Base-by-base conservation (phyloP, 92 coral and sea anemone genomes). In the Epizoanthus stellaris region DNA sequence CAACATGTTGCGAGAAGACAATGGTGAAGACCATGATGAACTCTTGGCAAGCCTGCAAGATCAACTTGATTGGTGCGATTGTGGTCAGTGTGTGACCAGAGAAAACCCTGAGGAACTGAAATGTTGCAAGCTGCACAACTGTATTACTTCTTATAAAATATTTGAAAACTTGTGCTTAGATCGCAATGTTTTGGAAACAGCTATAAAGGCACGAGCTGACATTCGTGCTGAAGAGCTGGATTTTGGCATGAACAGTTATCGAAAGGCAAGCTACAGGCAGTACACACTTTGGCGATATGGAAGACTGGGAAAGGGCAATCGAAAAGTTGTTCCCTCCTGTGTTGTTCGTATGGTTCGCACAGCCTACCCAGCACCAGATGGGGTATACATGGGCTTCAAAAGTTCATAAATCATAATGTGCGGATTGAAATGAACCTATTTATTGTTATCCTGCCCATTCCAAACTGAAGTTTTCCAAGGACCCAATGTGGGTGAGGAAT, bases 231-330 rank as follows among this genome's bases (percentile, higher is more conserved):
- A 86, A 42, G 77, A 80, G 20, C 85, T 77, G 39, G 85, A 86
- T 71, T 86, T 76, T 54, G 72, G 75, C 8, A 70, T 80, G 79
- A 62, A 73, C 16, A 79, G 80, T 59, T 10, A 59, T 17, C 5
- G 64, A 59, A 2, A 59, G 4, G 20, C 15, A 16, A 59, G 20
- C 15, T 4, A 15, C 1, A 15, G 15, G n/a, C 64, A 15, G 64
- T 59, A 15, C 20, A 60, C 73, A 30, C 67, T 80, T 60, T 79
- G 85, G 89, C 70, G 72, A 30, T 80, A 86, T 80, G 86, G 85
- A 21, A 79, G 82, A 43, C 81, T 87, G 7, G 90, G 90, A 14
- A 86, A 86, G 66, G 90, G 86, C 42, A 87, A 87, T 76, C 67
- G 85, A 23, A 19, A 58, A 40, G 85, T 86, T 56, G 60, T 67